A percentile compares a stretch with the other conserved stretches of the same genome.
Conservation (phyloP, 2,888 invertebrate species). For the Chrysolina haemoptera region DNA sequence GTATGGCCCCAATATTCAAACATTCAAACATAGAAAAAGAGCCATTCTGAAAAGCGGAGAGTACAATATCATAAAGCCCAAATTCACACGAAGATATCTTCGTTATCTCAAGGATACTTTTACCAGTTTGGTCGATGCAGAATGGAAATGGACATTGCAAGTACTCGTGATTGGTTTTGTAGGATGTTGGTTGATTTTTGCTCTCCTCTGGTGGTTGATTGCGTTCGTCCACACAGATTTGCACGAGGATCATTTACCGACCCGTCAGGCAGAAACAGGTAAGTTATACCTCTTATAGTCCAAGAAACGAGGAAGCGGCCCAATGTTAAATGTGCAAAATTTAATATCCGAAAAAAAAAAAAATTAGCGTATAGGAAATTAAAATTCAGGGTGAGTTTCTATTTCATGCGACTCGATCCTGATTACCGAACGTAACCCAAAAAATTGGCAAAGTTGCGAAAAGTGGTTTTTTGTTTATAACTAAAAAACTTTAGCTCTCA, state of each 20-base stretch:
- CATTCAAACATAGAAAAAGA: slow-evolving; percentile 80
- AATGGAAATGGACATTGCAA: slow-evolving; percentile 95
- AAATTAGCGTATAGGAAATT: too few relatives aligned
- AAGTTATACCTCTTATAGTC: slow-evolving; percentile 72
- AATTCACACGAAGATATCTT: slow-evolving; percentile 83
- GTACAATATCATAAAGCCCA: slow-evolving; percentile 92
- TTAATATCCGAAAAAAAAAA: too few relatives aligned
- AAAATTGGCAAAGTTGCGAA: too few relatives aligned
- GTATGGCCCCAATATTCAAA: slow-evolving; percentile 57
- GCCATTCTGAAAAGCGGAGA: slow-evolving; percentile 96
- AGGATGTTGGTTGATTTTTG: slow-evolving; percentile 93
- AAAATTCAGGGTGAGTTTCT: too few relatives aligned
- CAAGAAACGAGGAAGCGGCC: too few relatives aligned
- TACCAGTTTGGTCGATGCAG: slow-evolving; percentile 92
- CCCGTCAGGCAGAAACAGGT: slow-evolving; percentile 70
- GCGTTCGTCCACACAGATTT: slow-evolving; percentile 94
- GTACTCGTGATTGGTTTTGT: slow-evolving; percentile 92
- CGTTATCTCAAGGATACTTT: slow-evolving; percentile 88
- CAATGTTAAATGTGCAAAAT: too few relatives aligned
- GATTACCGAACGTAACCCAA: too few relatives aligned
- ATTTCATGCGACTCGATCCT: too few relatives aligned
- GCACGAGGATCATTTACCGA: slow-evolving; percentile 74
- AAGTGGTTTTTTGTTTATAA: too few relatives aligned
- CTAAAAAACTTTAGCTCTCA: too few relatives aligned
- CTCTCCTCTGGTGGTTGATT: slow-evolving; percentile 95